Conservation (phyloP, 2,113 vertebrate genomes). For the Machaerirhynchus nigripectus region DNA sequence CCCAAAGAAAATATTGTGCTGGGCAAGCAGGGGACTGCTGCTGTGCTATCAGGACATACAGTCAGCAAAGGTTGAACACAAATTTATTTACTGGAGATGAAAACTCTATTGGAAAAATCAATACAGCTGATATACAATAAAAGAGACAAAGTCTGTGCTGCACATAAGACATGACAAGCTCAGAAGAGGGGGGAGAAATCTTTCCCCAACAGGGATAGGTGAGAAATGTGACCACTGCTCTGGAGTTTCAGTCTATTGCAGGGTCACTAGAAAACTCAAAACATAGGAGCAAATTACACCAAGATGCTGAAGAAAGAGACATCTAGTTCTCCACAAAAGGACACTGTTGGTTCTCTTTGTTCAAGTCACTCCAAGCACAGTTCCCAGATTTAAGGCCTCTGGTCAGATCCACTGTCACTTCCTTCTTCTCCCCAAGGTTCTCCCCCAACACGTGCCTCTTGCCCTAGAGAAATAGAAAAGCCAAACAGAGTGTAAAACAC, state of each 20-base stretch:
- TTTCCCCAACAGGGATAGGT: background rate
- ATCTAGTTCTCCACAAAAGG: slow-evolving; percentile 67
- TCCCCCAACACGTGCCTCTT: slow-evolving; percentile 64
- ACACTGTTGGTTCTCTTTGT: slow-evolving; percentile 75
- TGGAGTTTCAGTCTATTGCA: background rate
- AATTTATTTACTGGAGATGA: slow-evolving; percentile 6
- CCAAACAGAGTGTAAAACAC: background rate
- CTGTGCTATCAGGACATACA: background rate
- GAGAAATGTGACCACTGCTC: background rate
- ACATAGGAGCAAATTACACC: background rate
- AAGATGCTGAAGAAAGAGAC: background rate
- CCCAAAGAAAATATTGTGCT: background rate
- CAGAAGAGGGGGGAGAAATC: background rate
- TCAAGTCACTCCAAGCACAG: slow-evolving; percentile 49
- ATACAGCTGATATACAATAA: background rate
- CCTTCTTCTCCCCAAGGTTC: slow-evolving; percentile 63
- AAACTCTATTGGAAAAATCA: background rate
- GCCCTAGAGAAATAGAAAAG: slow-evolving; percentile 30
- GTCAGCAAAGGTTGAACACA: background rate
- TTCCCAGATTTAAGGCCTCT: slow-evolving; percentile 37
- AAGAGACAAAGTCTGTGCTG: background rate
- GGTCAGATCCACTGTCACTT: slow-evolving; percentile 41
- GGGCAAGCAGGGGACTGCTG: background rate
- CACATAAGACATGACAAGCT: background rate
- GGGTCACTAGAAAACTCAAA: background rate